Evolutionary conservation across 1,140 invertebrate species (phyloP).

Genomic region (Scaptomyza hsui): DNA sequence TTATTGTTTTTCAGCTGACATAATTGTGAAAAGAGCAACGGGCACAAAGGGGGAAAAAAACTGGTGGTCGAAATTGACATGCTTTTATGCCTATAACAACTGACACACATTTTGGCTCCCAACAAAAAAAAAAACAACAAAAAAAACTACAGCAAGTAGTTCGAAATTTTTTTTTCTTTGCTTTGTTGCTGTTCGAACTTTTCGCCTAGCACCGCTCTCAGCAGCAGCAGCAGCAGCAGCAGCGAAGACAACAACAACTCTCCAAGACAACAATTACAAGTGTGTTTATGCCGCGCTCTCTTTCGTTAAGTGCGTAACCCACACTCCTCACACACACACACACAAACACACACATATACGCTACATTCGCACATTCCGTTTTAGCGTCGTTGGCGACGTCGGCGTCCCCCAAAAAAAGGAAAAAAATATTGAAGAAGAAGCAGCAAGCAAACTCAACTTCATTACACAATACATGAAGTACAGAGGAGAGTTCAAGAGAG

Average conservation of each 20-base stretch:
- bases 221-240: conserved; percentile 2
- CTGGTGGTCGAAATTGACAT: background rate
- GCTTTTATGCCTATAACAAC: conserved; percentile 35
- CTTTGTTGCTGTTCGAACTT: conserved; percentile 15
- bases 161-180: conserved; percentile 14
- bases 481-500: background rate
- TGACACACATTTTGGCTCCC: conserved; percentile 57
- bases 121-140: conserved; percentile 15
- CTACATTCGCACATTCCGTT: conserved; percentile 20
- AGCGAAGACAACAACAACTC: conserved; percentile 24
- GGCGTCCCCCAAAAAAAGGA: conserved; percentile 29
- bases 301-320: conserved; percentile 7
- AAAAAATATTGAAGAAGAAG: conserved; percentile 17
- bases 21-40: conserved; percentile 52
- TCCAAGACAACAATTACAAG: conserved; percentile 66
- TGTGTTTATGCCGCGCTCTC: conserved; percentile 58
- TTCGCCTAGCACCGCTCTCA: conserved; percentile 5
- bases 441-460: conserved; percentile 55
- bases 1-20: conserved; percentile 49
- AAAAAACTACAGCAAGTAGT: background rate
- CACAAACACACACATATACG: background rate
- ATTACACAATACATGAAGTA: conserved; percentile 67
- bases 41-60: too few species aligned
- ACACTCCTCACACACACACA: background rate
- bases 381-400: conserved; percentile 18